phyloP scores from a whole-genome alignment of 1,140 invertebrate genomes.

The Trichonephila inaurata region DNA sequence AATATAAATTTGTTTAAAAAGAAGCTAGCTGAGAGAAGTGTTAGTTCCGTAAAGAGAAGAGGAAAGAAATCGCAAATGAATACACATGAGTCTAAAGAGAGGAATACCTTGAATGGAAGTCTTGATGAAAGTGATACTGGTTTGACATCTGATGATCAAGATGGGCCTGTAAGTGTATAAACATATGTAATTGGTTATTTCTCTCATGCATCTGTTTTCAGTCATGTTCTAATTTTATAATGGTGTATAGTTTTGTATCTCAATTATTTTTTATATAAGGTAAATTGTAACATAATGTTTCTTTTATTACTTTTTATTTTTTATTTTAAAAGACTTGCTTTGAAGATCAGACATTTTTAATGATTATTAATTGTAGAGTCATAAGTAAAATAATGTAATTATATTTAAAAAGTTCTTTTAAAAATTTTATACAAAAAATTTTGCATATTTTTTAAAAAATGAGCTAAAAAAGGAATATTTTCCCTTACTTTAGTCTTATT shows the following conservation, averaged over 20 bases:
- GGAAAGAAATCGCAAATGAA: background rate
- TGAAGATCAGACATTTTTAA: no score
- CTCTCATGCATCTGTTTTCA: background rate
- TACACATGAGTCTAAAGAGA: background rate
- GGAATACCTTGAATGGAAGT: background rate
- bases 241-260: background rate
- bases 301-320: no score
- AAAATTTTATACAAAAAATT: no score
- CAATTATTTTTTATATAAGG: background rate
- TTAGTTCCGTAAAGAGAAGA: background rate
- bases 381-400: no score
- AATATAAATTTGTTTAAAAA: constrained; percentile 43
- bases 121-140: constrained; percentile 68
- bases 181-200: background rate
- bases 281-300: no score
- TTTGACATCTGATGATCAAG: constrained; percentile 68
- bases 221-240: background rate
- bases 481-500: no score
- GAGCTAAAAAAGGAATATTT: no score
- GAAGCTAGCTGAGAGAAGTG: constrained; percentile 38
- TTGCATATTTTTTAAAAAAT: no score
- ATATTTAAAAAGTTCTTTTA: no score
- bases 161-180: constrained; percentile 46
- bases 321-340: no score
- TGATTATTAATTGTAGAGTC: no score